phyloP scores from a whole-genome alignment of 2,797 vertebrate species.

The Myripristis jacobus region DNA sequence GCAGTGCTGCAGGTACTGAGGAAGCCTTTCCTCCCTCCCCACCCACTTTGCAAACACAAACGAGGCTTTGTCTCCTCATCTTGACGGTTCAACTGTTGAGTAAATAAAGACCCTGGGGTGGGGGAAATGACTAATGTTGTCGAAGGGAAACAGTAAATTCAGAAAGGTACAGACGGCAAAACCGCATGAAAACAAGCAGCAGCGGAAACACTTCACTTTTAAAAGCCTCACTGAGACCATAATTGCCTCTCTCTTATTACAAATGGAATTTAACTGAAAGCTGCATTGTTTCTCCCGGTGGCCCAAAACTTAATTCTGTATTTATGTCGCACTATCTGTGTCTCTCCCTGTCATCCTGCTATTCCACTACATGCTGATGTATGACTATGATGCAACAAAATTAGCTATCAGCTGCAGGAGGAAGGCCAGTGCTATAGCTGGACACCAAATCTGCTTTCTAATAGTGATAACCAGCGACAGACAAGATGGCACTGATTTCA shows the following conservation, averaged over 20 bases:
- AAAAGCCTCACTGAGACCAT: slow-evolving; percentile 28
- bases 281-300: slow-evolving; percentile 3
- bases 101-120: slow-evolving; percentile 29
- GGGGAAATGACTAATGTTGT: slow-evolving; percentile 16
- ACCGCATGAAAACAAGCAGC: slow-evolving; percentile 22
- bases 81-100: slow-evolving; percentile 24
- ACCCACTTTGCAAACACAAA: slow-evolving; percentile 16
- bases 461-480: slow-evolving; percentile 19
- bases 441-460: slow-evolving; percentile 6
- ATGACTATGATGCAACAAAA: too few relatives aligned
- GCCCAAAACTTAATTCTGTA: neutral
- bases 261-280: slow-evolving; percentile 22
- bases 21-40: neutral
- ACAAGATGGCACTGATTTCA: slow-evolving; percentile 23
- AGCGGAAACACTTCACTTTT: neutral
- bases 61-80: slow-evolving; percentile 26
- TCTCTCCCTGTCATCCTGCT: neutral
- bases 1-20: neutral
- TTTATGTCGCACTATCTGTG: slow-evolving; percentile 13
- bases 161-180: slow-evolving; percentile 14
- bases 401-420: too few relatives aligned
- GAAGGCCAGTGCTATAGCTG: slow-evolving; percentile 2
- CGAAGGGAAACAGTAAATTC: slow-evolving; percentile 11
- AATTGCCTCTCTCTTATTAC: slow-evolving; percentile 23
- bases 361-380: neutral